Conservation (phyloP, 2,797 vertebrate species). For the Dermochelys coriacea region DNA sequence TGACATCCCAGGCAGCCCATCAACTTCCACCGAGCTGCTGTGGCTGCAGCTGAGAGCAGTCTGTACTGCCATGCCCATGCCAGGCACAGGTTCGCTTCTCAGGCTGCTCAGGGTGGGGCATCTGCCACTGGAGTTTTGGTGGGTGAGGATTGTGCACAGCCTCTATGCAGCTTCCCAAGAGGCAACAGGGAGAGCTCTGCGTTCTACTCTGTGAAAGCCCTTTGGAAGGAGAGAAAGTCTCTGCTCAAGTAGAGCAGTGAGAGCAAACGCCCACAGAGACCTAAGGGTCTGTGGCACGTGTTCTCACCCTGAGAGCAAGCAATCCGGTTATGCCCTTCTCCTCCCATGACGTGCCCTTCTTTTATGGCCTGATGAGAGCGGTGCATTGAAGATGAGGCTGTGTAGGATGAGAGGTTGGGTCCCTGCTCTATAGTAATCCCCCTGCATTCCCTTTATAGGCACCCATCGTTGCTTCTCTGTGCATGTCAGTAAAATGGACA, state of each 20-base stretch:
- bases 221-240: neutral
- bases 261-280: neutral
- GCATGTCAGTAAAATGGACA: neutral
- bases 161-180: neutral
- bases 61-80: neutral
- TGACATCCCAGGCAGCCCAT: neutral
- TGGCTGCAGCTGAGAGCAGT: neutral
- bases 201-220: neutral
- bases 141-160: neutral
- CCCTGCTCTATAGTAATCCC: neutral
- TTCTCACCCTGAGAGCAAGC: neutral
- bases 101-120: neutral
- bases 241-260: neutral
- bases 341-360: neutral
- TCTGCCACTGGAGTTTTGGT: neutral
- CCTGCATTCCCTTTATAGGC: neutral
- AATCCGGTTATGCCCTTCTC: neutral
- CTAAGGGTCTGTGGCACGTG: neutral
- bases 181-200: neutral
- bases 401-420: neutral
- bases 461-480: neutral
- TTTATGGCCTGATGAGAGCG: neutral
- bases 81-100: neutral
- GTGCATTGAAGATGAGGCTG: accelerated
- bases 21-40: neutral